Evolutionary conservation across 2,888 invertebrate species (phyloP).

Genomic region (Digitonthophagus gazella): DNA sequence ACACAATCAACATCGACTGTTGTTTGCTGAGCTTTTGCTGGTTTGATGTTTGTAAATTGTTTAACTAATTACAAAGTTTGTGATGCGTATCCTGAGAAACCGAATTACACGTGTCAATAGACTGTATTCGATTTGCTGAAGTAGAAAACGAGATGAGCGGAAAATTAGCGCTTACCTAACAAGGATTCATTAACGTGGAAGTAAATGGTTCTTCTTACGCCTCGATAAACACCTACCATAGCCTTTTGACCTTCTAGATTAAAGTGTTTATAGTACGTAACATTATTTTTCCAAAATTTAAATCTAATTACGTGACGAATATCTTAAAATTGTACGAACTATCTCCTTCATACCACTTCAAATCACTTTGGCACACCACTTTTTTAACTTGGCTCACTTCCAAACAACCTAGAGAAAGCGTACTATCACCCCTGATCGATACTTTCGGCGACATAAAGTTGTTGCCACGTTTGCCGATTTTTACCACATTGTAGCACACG

Average conservation of each 20-base stretch:
- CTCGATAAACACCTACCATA: neutral
- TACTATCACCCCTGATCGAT: neutral
- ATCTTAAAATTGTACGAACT: too few relatives aligned
- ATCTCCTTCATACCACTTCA: neutral
- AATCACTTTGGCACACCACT: neutral
- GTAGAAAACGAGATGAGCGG: neutral
- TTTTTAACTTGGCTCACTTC: neutral
- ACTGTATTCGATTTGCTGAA: neutral
- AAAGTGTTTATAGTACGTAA: neutral
- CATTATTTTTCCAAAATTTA: neutral
- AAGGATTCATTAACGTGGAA: neutral
- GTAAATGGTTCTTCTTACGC: neutral
- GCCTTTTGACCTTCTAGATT: neutral
- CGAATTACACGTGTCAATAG: neutral
- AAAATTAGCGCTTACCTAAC: neutral
- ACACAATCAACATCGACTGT: neutral
- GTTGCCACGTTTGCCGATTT: neutral
- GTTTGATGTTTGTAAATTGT: neutral
- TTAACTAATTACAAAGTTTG: neutral
- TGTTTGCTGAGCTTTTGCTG: neutral
- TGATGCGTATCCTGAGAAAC: neutral
- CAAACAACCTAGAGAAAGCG: neutral
- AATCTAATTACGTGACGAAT: neutral
- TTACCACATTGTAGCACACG: neutral
- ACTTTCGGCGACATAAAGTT: neutral